Evolutionary conservation across 2,888 invertebrate genomes (phyloP), one percentile per base, ranked within the genome.

Genomic region (Ormyrus thymus): DNA sequence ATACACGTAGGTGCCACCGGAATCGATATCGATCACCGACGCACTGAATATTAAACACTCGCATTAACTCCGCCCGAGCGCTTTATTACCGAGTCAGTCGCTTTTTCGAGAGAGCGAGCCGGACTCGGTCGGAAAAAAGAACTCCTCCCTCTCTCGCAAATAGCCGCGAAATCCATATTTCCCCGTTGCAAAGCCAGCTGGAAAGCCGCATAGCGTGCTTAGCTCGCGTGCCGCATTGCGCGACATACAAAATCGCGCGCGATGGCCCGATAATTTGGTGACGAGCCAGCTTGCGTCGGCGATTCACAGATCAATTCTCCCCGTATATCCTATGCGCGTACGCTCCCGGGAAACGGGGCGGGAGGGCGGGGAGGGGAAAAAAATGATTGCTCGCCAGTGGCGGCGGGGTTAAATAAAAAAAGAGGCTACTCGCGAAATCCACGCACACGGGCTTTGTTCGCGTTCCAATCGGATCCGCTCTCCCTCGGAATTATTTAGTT

Each of bases 191-290:
- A 61, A 62, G 64, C 53, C n/a, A 45, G 15, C 1, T 46, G 10
- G 10, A 11, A 46, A 45, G 45, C 55, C 55, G 55, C 46, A 48
- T 64, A 64, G 64, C 43, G 43, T 10, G 69, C 10, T 58, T 64
- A 64, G 13, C 29, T 51, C 74, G 65, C 62, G 69, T 70, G 69
- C 69, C 64, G 64, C 70, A 76, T 56, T 70, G 71, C 65, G 66
- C 66, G 71, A 71, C 77, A 55, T 71, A 46, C 58, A 61, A 65
- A 74, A 69, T 73, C 58, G 71, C 48, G 61, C n/a, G 46, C 68
- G 70, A 76, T 72, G 61, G 48, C 62, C 68, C 61, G 71, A 76
- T 79, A 79, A 79, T 79, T 79, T 79, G 72, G 61, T 72, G 68
- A 72, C 71, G 68, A 76, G 72, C 79, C 79, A 72, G 76, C 71